Percentiles rank a stretch among this genome's conserved stretches.
Evolutionary conservation across 2,113 vertebrate species (phyloP).

Genomic region (Pygoscelis adeliae): DNA sequence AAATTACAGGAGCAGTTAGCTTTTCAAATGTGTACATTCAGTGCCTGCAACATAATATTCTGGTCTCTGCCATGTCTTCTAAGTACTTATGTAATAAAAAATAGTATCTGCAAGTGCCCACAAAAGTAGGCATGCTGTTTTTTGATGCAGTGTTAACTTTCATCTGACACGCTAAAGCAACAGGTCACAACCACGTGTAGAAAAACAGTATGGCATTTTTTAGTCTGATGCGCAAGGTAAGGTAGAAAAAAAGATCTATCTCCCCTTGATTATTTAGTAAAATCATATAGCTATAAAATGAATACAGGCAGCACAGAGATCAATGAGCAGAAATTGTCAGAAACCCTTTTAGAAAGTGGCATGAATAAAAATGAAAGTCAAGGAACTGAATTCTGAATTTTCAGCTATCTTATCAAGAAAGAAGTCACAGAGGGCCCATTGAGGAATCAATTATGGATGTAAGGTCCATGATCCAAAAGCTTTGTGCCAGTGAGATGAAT

Average conservation of each 20-base stretch:
- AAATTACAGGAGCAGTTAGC: not conserved
- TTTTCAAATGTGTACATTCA: not conserved
- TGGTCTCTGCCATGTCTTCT: not conserved
- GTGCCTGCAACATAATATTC: not conserved
- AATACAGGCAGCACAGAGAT: not conserved
- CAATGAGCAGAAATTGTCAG: not conserved
- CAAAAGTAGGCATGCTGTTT: not conserved
- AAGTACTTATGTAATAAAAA: not conserved
- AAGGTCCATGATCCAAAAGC: not conserved
- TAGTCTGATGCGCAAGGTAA: not conserved
- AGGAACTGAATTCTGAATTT: not conserved
- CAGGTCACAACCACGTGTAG: not conserved
- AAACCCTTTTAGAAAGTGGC: not conserved
- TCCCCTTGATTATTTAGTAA: not conserved
- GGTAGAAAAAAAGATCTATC: not conserved
- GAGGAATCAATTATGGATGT: constrained; percentile 38
- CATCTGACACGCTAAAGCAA: not conserved
- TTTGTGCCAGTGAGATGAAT: constrained; percentile 14
- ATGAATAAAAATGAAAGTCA: constrained; percentile 7
- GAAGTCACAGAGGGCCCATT: not conserved
- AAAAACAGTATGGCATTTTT: not conserved
- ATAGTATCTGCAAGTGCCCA: not conserved
- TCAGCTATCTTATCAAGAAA: not conserved
- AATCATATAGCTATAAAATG: not conserved
- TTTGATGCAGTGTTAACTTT: not conserved